Percentiles rank a stretch among this genome's conserved stretches.
Evolutionary conservation across 2,888 invertebrate species (phyloP).

Genomic region (Nemotelus pantherinus): DNA sequence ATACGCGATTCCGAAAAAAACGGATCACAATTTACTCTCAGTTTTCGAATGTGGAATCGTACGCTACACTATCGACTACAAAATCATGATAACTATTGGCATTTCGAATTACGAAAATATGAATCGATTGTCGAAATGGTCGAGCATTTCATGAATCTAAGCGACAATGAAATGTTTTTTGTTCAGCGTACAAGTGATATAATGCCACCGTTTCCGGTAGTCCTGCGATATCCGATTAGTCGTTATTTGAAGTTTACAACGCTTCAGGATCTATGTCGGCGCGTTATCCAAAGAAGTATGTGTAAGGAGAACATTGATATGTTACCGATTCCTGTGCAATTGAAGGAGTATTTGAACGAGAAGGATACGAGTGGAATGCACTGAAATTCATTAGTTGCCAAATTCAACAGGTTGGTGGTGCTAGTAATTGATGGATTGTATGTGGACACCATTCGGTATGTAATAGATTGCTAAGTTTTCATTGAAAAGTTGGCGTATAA

Average conservation of each 20-base stretch:
- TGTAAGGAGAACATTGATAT: conserved; percentile 75
- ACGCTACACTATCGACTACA: conserved; percentile 81
- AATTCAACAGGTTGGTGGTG: too few relatives aligned
- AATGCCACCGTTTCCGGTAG: conserved; percentile 77
- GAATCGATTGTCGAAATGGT: conserved; percentile 76
- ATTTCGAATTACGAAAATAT: conserved; percentile 62
- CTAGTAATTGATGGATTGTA: too few relatives aligned
- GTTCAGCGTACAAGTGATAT: conserved; percentile 74
- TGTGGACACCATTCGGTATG: too few relatives aligned
- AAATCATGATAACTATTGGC: conserved; percentile 68
- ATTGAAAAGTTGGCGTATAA: too few relatives aligned
- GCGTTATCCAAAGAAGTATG: conserved; percentile 76
- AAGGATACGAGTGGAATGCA: background rate
- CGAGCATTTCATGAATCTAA: conserved; percentile 76
- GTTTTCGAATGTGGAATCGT: conserved; percentile 75
- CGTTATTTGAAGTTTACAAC: conserved; percentile 77
- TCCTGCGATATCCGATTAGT: conserved; percentile 78
- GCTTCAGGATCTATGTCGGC: conserved; percentile 78
- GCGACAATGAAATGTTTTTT: conserved; percentile 74
- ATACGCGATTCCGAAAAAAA: conserved; percentile 81
- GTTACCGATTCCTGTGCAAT: conserved; percentile 71
- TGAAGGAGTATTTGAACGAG: conserved; percentile 68
- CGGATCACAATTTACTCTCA: conserved; percentile 76
- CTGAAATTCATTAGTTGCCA: background rate
- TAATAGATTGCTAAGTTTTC: too few relatives aligned